Evolutionary conservation across 1,140 invertebrate species (phyloP).

Genomic region (Leucophenga varia): DNA sequence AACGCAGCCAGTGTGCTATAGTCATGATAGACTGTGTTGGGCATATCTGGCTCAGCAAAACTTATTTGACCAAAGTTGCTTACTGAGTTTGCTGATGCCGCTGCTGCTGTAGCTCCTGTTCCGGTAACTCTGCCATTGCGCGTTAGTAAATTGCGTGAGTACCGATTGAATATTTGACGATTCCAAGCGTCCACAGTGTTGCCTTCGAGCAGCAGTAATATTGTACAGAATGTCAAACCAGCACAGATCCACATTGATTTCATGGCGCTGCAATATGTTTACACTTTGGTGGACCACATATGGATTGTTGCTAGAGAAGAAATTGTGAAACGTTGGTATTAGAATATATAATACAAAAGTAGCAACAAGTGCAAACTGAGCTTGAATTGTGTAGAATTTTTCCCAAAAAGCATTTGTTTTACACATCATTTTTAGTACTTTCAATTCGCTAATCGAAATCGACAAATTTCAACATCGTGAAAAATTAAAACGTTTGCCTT

Average conservation of each 20-base stretch:
- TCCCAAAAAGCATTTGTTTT: too few relatives aligned
- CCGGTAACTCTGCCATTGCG: conserved; percentile 14
- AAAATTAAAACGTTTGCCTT: too few relatives aligned
- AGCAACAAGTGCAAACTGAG: too few relatives aligned
- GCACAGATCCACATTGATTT: conserved; percentile 40
- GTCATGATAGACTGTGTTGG: conserved; percentile 19
- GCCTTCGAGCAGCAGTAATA: conserved; percentile 46
- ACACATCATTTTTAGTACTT: too few relatives aligned
- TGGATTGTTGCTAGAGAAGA: too few relatives aligned
- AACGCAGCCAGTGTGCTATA: conserved; percentile 21
- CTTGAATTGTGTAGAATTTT: too few relatives aligned
- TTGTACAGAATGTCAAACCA: conserved; percentile 29
- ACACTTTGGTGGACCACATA: neutral
- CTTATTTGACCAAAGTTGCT: conserved; percentile 8
- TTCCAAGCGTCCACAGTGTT: conserved; percentile 68
- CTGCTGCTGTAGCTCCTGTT: neutral
- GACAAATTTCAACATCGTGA: too few relatives aligned
- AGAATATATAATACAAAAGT: too few relatives aligned
- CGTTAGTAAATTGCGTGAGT: conserved; percentile 77
- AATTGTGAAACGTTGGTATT: too few relatives aligned
- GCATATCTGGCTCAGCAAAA: conserved; percentile 8
- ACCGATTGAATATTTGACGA: conserved; percentile 75
- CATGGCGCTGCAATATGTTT: conserved; percentile 23
- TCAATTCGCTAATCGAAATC: too few relatives aligned
- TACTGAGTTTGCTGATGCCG: neutral